Conservation (phyloP, 2,888 invertebrate species). For the Magallana nippona region DNA sequence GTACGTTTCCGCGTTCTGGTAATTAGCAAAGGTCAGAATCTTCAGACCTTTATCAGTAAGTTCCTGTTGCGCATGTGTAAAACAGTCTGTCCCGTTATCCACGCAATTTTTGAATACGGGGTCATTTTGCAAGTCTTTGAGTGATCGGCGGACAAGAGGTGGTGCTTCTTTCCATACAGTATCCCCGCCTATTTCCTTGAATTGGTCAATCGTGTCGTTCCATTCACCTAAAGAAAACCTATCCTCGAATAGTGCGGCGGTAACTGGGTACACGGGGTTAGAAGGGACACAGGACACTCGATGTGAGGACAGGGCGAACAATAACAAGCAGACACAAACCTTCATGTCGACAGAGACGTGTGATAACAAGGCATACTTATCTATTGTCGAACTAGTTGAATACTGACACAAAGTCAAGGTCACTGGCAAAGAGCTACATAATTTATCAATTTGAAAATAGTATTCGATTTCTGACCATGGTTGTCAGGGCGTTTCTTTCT, state of each 20-base stretch:
- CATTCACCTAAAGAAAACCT: constrained; percentile 62
- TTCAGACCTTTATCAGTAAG: constrained; percentile 56
- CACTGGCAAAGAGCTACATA: background rate
- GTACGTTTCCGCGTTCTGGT: constrained; percentile 68
- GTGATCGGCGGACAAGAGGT: constrained; percentile 54
- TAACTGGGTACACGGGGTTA: constrained; percentile 67
- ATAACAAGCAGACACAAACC: background rate
- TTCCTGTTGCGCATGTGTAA: constrained; percentile 61
- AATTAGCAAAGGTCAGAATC: constrained; percentile 60
- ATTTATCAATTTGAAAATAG: too few species aligned
- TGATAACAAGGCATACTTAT: background rate
- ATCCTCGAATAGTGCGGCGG: constrained; percentile 70
- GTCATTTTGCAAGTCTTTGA: constrained; percentile 60
- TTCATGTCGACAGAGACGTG: constrained; percentile 12
- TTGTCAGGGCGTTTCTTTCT: too few species aligned
- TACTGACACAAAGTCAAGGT: background rate
- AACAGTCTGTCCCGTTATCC: constrained; percentile 57
- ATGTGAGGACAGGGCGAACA: background rate
- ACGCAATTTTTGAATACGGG: constrained; percentile 65
- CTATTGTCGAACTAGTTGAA: background rate
- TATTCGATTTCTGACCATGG: too few species aligned
- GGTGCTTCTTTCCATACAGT: constrained; percentile 67
- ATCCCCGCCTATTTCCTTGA: constrained; percentile 67
- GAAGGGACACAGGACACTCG: background rate
- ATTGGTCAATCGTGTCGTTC: constrained; percentile 61